A percentile compares a stretch with the other conserved stretches of the same genome.
Conservation (phyloP, 2,113 vertebrate genomes). For the Alethe castanea region DNA sequence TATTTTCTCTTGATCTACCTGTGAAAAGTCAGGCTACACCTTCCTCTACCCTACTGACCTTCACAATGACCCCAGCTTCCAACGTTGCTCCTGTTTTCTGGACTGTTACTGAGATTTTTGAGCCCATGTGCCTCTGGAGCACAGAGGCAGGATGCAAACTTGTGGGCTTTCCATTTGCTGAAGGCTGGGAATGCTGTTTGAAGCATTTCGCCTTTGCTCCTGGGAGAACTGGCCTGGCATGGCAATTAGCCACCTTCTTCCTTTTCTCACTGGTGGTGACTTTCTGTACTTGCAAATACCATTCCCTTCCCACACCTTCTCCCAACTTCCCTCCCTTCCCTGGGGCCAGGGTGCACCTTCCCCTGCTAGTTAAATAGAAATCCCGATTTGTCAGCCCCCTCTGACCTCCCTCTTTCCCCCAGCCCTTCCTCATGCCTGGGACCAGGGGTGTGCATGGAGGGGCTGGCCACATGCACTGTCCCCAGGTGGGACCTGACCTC, state of each 20-base stretch:
- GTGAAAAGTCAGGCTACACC: not conserved
- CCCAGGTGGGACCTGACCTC: not conserved
- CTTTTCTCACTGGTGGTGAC: not conserved
- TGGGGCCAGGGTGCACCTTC: not conserved
- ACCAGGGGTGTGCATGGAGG: not conserved
- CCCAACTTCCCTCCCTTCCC: slow-evolving; percentile 6
- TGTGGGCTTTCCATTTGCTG: not conserved
- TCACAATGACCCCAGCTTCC: not conserved
- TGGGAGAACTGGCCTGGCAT: slow-evolving; percentile 35
- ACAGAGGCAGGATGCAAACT: not conserved
- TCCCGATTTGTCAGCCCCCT: not conserved
- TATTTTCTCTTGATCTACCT: not conserved
- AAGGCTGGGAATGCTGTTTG: not conserved
- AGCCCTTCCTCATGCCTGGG: not conserved
- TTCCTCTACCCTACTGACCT: not conserved
- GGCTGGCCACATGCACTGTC: not conserved
- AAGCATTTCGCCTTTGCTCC: not conserved
- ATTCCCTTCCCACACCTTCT: slow-evolving; percentile 50
- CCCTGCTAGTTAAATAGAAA: not conserved
- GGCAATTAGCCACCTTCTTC: slow-evolving; percentile 25
- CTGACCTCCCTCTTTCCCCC: not conserved
- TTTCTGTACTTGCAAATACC: slow-evolving; percentile 28
- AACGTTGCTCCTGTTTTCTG: not conserved
- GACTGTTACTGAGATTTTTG: not conserved
- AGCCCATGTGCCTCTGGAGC: not conserved